phyloP scores from a whole-genome alignment of 2,797 vertebrate genomes.

The Crenuchus spilurus region DNA sequence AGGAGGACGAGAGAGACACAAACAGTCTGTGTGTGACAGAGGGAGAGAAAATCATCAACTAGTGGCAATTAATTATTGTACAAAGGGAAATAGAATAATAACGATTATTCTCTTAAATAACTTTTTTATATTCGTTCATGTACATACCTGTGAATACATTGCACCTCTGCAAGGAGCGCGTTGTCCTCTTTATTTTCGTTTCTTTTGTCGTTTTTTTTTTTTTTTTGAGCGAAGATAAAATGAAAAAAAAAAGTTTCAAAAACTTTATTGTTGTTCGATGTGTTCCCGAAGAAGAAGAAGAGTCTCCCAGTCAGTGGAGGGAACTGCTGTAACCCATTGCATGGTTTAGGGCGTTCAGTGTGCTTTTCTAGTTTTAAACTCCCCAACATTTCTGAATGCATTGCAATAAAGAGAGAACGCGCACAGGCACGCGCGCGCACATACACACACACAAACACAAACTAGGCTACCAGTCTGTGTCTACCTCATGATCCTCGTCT shows the following conservation, averaged over 20 bases:
- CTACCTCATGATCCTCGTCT: constrained; percentile 88
- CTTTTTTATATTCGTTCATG: constrained; percentile 85
- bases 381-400: constrained; percentile 66
- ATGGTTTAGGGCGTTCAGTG: constrained; percentile 70
- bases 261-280: constrained; percentile 56
- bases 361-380: constrained; percentile 56
- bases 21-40: background rate
- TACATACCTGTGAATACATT: constrained; percentile 84
- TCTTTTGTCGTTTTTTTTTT: constrained; percentile 46
- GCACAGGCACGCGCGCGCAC: constrained; percentile 58
- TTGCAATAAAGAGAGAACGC: constrained; percentile 76
- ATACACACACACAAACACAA: constrained; percentile 63
- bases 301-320: constrained; percentile 29
- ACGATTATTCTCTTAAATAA: constrained; percentile 74
- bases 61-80: constrained; percentile 81
- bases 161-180: constrained; percentile 73
- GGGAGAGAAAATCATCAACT: constrained; percentile 45
- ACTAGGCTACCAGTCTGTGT: constrained; percentile 72
- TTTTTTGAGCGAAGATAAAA: constrained; percentile 52
- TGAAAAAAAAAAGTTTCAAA: constrained; percentile 51
- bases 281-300: constrained; percentile 51
- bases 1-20: constrained; percentile 35
- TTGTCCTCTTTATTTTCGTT: constrained; percentile 55
- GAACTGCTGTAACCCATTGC: constrained; percentile 62
- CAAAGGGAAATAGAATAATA: constrained; percentile 73